Conservation (phyloP, 2,113 vertebrate species). For the Melanerpes formicivorus region DNA sequence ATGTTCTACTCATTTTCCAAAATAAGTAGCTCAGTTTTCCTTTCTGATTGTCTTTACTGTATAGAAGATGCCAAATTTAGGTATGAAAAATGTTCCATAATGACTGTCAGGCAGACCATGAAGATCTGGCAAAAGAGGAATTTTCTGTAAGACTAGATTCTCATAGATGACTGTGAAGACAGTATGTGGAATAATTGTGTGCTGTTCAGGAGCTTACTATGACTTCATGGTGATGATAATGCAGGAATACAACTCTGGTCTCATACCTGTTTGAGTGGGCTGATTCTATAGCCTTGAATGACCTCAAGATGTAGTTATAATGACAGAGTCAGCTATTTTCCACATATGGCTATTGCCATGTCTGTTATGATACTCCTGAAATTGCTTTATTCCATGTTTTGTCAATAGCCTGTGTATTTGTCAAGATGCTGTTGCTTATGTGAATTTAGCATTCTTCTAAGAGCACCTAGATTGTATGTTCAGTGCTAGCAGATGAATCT, state of each 20-base stretch:
- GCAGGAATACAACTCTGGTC: not conserved
- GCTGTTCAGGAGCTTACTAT: not conserved
- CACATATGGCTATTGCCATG: not conserved
- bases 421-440: not conserved
- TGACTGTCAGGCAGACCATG: not conserved
- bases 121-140: not conserved
- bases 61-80: not conserved
- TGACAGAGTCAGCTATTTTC: not conserved
- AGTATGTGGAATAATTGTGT: not conserved
- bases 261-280: rapidly evolving
- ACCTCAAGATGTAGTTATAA: not conserved
- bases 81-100: not conserved
- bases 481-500: not conserved
- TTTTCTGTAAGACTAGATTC: not conserved
- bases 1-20: not conserved
- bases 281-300: not conserved
- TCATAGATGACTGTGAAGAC: not conserved
- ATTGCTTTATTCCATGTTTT: not conserved
- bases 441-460: not conserved
- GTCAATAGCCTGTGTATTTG: not conserved
- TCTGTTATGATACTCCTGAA: not conserved
- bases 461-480: not conserved
- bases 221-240: not conserved
- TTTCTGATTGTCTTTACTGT: not conserved
- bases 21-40: not conserved